Percentiles rank a stretch among this genome's conserved stretches.
Conservation (phyloP, 2,888 invertebrate species). For the Amphiduros pacificus region DNA sequence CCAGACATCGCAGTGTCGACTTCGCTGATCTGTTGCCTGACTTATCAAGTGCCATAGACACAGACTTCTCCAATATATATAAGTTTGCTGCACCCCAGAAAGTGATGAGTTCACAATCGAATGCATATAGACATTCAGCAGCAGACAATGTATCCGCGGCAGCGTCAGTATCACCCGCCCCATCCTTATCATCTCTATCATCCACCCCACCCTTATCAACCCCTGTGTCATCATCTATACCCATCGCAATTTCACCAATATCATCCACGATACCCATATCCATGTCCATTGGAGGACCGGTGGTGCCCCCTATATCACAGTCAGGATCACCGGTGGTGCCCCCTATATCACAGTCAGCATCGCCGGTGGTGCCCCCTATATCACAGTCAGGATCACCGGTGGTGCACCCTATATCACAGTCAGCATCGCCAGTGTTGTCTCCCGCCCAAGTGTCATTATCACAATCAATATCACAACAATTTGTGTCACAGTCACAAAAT, state of each 20-base stretch:
- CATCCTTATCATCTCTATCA: no score
- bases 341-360: not conserved
- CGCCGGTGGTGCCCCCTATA: not conserved
- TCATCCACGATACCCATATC: no score
- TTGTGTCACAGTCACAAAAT: no score
- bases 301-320: not conserved
- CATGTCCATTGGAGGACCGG: not conserved
- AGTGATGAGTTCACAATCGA: not conserved
- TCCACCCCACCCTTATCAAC: no score
- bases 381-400: no score
- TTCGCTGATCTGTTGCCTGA: conserved; percentile 37
- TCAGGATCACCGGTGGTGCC: not conserved
- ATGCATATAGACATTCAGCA: no score
- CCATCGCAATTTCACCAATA: no score
- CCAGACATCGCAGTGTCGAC: conserved; percentile 25
- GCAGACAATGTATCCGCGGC: no score
- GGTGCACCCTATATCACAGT: not conserved
- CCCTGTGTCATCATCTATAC: no score
- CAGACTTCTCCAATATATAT: conserved; percentile 38
- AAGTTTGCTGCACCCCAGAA: conserved; percentile 17
- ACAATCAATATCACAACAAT: no score
- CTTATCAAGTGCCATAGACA: conserved; percentile 47
- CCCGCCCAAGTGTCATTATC: no score
- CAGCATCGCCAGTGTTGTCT: not conserved
- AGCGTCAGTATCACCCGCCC: no score